Percentiles rank a stretch among this genome's conserved stretches.
phyloP scores from a whole-genome alignment of 2,888 invertebrate genomes.

The Chirona hameri region DNA sequence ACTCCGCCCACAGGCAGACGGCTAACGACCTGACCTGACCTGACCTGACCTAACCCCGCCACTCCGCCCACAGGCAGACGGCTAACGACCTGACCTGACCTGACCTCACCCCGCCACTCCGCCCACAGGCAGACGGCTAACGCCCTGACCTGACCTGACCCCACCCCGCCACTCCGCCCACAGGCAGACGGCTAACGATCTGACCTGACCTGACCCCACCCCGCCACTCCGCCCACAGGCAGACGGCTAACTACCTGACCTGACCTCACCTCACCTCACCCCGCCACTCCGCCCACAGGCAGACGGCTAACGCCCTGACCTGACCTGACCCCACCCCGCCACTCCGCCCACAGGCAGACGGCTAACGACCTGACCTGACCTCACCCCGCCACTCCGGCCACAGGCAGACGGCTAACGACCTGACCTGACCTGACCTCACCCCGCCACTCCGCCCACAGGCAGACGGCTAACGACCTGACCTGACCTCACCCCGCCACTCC shows the following conservation, averaged over 20 bases:
- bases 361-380: constrained; percentile 77
- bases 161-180: constrained; percentile 33
- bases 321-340: neutral
- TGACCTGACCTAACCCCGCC: no score
- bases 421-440: neutral
- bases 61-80: no score
- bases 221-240: no score
- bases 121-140: no score
- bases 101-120: neutral
- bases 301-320: no score
- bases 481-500: neutral
- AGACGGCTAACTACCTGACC: no score
- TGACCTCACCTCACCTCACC: neutral
- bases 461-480: no score
- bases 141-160: neutral
- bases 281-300: no score
- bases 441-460: no score
- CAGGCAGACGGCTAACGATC: constrained; percentile 89
- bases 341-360: constrained; percentile 66
- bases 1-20: constrained; percentile 66
- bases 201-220: constrained; percentile 56
- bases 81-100: neutral
- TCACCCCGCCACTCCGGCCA: no score
- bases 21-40: constrained; percentile 77
- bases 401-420: no score